Evolutionary conservation across 2,113 vertebrate genomes (phyloP).

Genomic region (Alligator mississippiensis): DNA sequence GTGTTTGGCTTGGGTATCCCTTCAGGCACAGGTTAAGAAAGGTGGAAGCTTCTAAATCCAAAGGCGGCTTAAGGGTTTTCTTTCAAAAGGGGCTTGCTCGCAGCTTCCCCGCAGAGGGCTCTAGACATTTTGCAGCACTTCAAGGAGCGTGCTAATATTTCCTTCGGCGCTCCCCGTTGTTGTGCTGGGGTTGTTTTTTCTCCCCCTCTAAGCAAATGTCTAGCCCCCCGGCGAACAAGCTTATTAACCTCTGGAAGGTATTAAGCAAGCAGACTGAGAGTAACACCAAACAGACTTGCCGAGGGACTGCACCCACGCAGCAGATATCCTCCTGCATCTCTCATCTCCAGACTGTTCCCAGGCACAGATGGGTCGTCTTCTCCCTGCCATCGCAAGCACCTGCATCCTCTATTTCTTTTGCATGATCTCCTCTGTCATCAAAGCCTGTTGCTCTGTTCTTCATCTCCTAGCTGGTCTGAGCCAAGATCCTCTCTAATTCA

Average conservation of each 20-base stretch:
- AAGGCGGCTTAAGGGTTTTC: neutral
- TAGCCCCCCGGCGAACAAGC: neutral
- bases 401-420: neutral
- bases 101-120: neutral
- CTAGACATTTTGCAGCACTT: neutral
- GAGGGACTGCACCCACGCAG: neutral
- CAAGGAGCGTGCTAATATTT: neutral
- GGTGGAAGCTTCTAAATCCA: neutral
- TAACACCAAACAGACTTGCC: neutral
- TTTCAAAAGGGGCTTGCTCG: neutral
- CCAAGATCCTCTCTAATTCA: neutral
- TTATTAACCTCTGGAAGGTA: neutral
- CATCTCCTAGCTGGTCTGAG: neutral
- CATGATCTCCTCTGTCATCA: neutral
- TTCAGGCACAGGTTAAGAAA: neutral
- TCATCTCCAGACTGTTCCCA: neutral
- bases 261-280: neutral
- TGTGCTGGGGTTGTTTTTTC: neutral
- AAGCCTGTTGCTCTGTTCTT: neutral
- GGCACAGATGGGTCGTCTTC: neutral
- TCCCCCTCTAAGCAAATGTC: neutral
- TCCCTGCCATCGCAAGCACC: neutral
- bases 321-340: neutral
- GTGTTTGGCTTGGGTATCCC: neutral
- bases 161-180: neutral